A percentile compares a stretch with the other conserved stretches of the same genome.
Conservation (phyloP, 2,888 invertebrate genomes). For the Spodoptera picta region DNA sequence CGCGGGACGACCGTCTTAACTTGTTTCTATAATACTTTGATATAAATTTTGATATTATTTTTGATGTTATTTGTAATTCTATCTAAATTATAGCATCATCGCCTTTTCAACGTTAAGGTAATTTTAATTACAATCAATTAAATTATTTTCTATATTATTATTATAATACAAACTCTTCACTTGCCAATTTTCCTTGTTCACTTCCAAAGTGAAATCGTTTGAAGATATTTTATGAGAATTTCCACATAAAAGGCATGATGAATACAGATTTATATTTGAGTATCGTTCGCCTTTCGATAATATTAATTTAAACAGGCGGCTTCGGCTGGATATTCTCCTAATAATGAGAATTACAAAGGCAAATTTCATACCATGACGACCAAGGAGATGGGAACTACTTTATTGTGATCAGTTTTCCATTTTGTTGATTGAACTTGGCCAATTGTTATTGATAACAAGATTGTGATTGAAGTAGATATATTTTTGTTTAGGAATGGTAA, state of each 20-base stretch:
- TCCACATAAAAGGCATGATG: constrained; percentile 34
- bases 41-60: too few species aligned
- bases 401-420: constrained; percentile 27
- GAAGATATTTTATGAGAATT: constrained; percentile 34
- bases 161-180: background rate
- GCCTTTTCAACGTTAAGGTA: too few species aligned
- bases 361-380: constrained; percentile 32
- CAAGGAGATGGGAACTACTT: constrained; percentile 4
- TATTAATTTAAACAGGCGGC: constrained; percentile 44
- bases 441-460: constrained; percentile 14
- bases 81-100: too few species aligned
- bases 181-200: background rate
- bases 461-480: background rate
- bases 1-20: background rate
- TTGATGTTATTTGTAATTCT: too few species aligned
- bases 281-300: constrained; percentile 34
- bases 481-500: background rate
- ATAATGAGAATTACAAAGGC: constrained; percentile 38
- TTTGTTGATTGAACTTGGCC: constrained; percentile 28
- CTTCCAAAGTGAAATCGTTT: constrained; percentile 9
- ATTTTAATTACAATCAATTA: background rate
- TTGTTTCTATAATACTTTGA: background rate
- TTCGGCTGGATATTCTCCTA: constrained; percentile 28
- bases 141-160: background rate
- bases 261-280: constrained; percentile 40